Base-by-base conservation (phyloP, 2,888 invertebrate species). In the Strigamia crassipes region DNA sequence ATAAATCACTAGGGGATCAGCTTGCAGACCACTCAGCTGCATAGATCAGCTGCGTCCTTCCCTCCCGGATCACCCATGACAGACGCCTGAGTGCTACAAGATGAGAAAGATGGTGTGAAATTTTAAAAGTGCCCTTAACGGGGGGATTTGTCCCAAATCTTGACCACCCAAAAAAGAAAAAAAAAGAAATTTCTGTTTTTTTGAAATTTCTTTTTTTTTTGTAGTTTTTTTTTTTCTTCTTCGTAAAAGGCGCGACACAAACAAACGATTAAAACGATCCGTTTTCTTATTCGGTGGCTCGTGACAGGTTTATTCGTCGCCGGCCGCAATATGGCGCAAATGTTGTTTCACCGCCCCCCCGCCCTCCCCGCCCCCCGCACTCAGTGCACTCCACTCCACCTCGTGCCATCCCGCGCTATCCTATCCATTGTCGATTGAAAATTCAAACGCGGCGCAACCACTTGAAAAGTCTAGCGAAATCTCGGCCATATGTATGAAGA, bases 1-100 rank as follows among this genome's bases (percentile, higher is more conserved):
- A 79, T 79, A 79, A 79, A 79, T 79, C 79, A 79, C 79, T 23
- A 21, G 18, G 79, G 79, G 79, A 79, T 79, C 79, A 79, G 79
- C 42, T 46, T 79, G 79, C 79, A 79, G 61, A 18, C 42, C 46
- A 79, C 42, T 79, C 23, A 41, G 34, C 41, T 23, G 79, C 79
- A 79, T 79, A 79, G 79, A 79, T 79, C 79, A 42, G 79, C 46
- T 42, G 79, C 46, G 41, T 18, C 42, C 79, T 27, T 38, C 41
- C 79, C 42, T 18, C 79, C 6, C n/a, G 79, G 79, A 79, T 79
- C 41, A 79, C 79, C 79, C 41, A 18, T 79, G 79, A 79, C 79
- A 79, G 79, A 79, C 27, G 18, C n/a, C 34, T 78, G 78, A 27
- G 78, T 78, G 41, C 15, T 27, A 10, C 27, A 12, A 78, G 78